These are phyloP conservation scores for Amblyteles armatorius DNA, from an alignment of 2,888 invertebrate genomes.

Conservation along the genomic window DNA sequence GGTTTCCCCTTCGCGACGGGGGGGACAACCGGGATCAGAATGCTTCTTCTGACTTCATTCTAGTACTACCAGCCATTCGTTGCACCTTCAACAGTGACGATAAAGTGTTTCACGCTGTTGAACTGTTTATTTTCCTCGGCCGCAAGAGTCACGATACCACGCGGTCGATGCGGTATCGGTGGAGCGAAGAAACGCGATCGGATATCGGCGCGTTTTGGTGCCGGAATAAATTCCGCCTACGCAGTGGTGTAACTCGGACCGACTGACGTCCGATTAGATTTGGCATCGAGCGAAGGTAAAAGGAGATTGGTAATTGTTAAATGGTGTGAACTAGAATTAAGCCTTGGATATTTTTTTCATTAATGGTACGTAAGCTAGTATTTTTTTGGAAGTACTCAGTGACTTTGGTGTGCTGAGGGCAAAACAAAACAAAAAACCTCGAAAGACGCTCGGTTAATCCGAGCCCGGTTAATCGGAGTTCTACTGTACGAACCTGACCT, in stretches of 20 bases:
- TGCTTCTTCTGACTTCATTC: constrained; percentile 21
- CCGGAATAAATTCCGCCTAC: constrained; percentile 17
- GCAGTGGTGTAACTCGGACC: not conserved
- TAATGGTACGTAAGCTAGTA: too few species aligned
- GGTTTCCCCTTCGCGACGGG: constrained; percentile 49
- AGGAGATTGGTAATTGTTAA: not conserved
- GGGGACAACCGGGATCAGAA: constrained; percentile 22
- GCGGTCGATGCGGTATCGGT: not conserved
- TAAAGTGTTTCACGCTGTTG: not conserved
- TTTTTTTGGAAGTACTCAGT: too few species aligned
- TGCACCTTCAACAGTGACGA: not conserved
- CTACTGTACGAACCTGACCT: too few species aligned
- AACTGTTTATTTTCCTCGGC: not conserved
- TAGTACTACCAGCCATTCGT: not conserved
- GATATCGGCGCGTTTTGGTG: constrained; percentile 6
- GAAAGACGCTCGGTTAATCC: too few species aligned
- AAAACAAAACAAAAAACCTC: too few species aligned
- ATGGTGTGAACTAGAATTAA: too few species aligned
- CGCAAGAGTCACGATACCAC: not conserved
- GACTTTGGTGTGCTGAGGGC: too few species aligned
- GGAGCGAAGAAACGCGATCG: not conserved
- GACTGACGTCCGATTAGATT: constrained; percentile 3
- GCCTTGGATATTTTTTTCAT: too few species aligned
- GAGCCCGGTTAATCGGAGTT: too few species aligned
- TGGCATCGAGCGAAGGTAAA: not conserved